Evolutionary conservation across 1,140 invertebrate species (phyloP), one percentile per base, ranked within the genome.

Genomic region (Musca vetustissima): DNA sequence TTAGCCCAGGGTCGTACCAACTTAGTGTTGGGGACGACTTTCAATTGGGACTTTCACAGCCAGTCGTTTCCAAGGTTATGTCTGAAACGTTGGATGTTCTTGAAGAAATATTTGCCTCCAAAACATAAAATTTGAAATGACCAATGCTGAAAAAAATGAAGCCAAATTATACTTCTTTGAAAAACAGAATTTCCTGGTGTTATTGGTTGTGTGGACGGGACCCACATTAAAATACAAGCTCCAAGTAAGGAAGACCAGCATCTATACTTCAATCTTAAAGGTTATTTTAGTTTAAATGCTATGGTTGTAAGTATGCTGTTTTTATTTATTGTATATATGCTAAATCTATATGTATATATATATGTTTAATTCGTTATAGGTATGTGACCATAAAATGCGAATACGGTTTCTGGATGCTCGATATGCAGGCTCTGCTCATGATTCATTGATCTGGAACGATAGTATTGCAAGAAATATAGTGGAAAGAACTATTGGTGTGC

Each of bases 1-100:
- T 61, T 25, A 28, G 57, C 57, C 28, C 24, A 61, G 24, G 57
- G 57, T 61, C 57, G 7, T 61, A 61, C 24, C 57, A 61, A 15
- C 57, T 28, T 6, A 28, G 57, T 64, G 32, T 64, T 13, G 57
- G 57, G 1, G 32, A 61, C 8, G 15, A 61, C 25, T 61, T 32
- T 32, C 7, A 61, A 9, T 36, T 61, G 24, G 24, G 24, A 15
- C 22, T 66, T 13, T 14, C 47, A 15, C 47, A 66, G 28, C n/a
- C 48, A 22, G 19, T 28, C 15, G 22, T 66, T 14, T 28, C 64
- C 13, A 13, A 25, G 28, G 15, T 50, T 50, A 13, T 66, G 21
- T 7, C 64, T 14, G 36, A 47, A 47, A 47, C 36, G 7, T 47
- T 47, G 36, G 36, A 47, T 47, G 36, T 7, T 14, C 14, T 47